Evolutionary conservation across 2,113 vertebrate genomes (phyloP), one percentile per base, ranked within the genome.

Genomic region (Coptodon rendalli): DNA sequence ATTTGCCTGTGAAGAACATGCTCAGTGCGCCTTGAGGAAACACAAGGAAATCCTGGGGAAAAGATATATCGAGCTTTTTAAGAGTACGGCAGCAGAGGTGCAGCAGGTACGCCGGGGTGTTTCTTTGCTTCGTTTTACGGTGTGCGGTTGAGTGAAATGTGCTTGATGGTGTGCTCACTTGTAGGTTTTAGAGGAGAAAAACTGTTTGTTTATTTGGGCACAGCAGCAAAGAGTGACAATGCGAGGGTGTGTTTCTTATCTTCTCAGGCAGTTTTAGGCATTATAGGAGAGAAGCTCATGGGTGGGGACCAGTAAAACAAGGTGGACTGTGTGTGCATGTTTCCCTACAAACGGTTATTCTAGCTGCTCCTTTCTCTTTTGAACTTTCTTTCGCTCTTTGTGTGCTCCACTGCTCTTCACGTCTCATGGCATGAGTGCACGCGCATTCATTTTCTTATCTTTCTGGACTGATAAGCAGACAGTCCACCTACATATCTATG

Each of bases 31-130:
- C 10, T 97, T 99, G 93, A 98, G 97, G 89, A 99, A 98, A 89
- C 98, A 99, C 96, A 99, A 99, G 94, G 97, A 98, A 93, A 98
- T 98, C 90, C 96, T 99, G 87, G 98, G 98, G 53, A 99, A 98
- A 88, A 97, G 98, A 94, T 99, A 99, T 91, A 99, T 99, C 3
- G 98, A 99, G 95, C 96, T 99, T 90, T 99, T 99, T 94, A 97
- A 98, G 93, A 99, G 98, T 93, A 99, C 98, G 1, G 98, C 98
- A 9, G 98, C 98, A 3, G 98, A 99, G 88, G 98, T 99, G 63
- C 98, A 99, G 89, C 98, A 99, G 98, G 98, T 99, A 92, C 0
- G 53, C 83, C 3, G 11, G 19, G 34, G 14, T 83, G 57, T 73
- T 24, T 9, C 24, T 36, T n/a, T 61, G 29, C 10, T 52, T 78